Conservation (phyloP, 2,888 invertebrate genomes). For the Ectemnius continuus region DNA sequence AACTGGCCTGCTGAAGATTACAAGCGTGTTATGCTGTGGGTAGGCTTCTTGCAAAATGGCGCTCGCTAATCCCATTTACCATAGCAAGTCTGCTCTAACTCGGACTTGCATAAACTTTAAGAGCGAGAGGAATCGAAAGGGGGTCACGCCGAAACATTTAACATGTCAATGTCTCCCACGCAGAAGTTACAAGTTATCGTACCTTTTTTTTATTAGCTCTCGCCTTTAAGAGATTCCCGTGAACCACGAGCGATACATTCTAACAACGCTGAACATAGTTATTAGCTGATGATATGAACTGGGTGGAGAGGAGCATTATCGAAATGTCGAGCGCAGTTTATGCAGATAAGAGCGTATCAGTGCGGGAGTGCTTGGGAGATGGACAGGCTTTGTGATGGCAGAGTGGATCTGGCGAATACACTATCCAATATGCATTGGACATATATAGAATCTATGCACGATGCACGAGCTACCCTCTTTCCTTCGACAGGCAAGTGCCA, state of each 20-base stretch:
- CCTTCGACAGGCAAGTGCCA: slow-evolving; percentile 9
- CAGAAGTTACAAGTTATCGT: too few relatives aligned
- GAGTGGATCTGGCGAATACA: not conserved
- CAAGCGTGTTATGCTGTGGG: slow-evolving; percentile 34
- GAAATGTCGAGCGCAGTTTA: not conserved
- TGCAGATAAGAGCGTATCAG: slow-evolving; percentile 27
- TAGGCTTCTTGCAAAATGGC: slow-evolving; percentile 59
- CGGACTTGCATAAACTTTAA: too few relatives aligned
- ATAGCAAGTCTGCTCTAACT: too few relatives aligned
- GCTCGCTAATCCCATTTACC: slow-evolving; percentile 39
- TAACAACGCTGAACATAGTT: too few relatives aligned
- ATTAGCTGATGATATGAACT: too few relatives aligned
- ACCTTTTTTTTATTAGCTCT: too few relatives aligned
- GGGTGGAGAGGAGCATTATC: too few relatives aligned
- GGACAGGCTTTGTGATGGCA: not conserved
- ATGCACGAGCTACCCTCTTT: slow-evolving; percentile 4
- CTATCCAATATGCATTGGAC: slow-evolving; percentile 6
- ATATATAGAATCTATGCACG: not conserved
- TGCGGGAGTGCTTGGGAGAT: not conserved
- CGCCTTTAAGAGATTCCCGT: too few relatives aligned
- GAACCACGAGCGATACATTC: too few relatives aligned
- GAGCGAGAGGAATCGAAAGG: too few relatives aligned
- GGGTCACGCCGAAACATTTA: too few relatives aligned
- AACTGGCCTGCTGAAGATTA: slow-evolving; percentile 16
- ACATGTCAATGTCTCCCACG: too few relatives aligned